Percentiles rank a stretch among this genome's conserved stretches.
Evolutionary conservation across 2,888 invertebrate species (phyloP).

Genomic region (Eurois occulta): DNA sequence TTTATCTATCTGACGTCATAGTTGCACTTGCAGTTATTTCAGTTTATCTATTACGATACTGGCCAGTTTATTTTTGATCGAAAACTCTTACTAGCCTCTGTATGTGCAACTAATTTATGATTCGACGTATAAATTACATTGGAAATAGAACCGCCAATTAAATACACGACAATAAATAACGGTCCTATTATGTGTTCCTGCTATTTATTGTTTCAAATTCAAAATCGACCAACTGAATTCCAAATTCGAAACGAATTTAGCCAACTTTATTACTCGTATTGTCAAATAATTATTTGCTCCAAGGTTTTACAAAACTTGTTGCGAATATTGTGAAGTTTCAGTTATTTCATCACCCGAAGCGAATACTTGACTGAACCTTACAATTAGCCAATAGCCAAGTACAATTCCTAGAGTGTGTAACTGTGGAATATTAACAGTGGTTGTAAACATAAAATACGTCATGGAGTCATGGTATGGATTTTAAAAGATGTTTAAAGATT

Average conservation of each 20-base stretch:
- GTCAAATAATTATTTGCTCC: conserved; percentile 60
- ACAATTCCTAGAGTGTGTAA: conserved; percentile 29
- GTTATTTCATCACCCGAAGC: conserved; percentile 40
- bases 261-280: conserved; percentile 65
- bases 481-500: conserved; percentile 88
- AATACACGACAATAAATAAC: conserved; percentile 77
- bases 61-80: conserved; percentile 56
- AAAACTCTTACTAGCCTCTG: conserved; percentile 61
- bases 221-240: conserved; percentile 68
- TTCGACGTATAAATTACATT: conserved; percentile 78
- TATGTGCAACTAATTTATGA: conserved; percentile 78
- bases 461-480: conserved; percentile 77
- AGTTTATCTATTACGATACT: conserved; percentile 42
- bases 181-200: conserved; percentile 72
- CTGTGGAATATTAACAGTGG: conserved; percentile 40
- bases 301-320: conserved; percentile 61
- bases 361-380: conserved; percentile 43
- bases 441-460: conserved; percentile 71
- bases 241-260: conserved; percentile 61
- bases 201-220: conserved; percentile 75
- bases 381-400: no score
- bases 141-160: conserved; percentile 79
- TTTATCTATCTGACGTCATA: conserved; percentile 36
- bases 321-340: conserved; percentile 55
- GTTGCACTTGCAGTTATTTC: conserved; percentile 49